phyloP scores from a whole-genome alignment of 1,140 invertebrate species.

The Drosophila suzukii region DNA sequence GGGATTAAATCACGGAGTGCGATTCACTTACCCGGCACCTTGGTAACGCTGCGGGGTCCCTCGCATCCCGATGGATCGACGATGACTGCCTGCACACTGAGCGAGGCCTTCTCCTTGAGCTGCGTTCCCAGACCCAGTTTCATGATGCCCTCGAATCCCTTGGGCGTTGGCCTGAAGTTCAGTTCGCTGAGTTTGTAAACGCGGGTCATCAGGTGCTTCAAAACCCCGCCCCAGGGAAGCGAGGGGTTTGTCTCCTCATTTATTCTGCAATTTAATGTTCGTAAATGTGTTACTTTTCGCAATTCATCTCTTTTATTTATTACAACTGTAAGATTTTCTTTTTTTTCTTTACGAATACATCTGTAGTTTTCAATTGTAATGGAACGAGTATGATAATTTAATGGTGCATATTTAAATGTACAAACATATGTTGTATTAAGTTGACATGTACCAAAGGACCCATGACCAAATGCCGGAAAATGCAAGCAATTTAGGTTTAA shows the following conservation, averaged over 20 bases:
- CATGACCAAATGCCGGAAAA: too few species aligned
- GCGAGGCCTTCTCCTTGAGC: constrained; percentile 67
- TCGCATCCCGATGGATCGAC: constrained; percentile 62
- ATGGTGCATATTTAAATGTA: too few species aligned
- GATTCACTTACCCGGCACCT: constrained; percentile 53
- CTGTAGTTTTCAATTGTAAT: too few species aligned
- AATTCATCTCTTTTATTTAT: too few species aligned
- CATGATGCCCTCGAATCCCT: constrained; percentile 55
- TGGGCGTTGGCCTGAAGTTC: constrained; percentile 47
- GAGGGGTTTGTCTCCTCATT: constrained; percentile 77
- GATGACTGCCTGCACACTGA: constrained; percentile 70
- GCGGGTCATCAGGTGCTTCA: constrained; percentile 59
- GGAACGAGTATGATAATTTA: too few species aligned
- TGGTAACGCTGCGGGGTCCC: constrained; percentile 57
- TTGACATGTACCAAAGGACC: too few species aligned
- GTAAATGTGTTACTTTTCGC: too few species aligned
- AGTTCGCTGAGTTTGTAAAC: constrained; percentile 58
- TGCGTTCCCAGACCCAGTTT: constrained; percentile 47
- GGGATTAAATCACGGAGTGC: fast-evolving
- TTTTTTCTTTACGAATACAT: too few species aligned
- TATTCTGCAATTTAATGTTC: constrained; percentile 40
- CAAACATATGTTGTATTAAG: too few species aligned
- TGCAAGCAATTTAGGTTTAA: too few species aligned
- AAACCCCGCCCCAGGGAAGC: constrained; percentile 71
- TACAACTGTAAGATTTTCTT: too few species aligned